These are phyloP conservation scores for Andrena bucephala DNA, from an alignment of 2,888 invertebrate species.

Conservation along the genomic window DNA sequence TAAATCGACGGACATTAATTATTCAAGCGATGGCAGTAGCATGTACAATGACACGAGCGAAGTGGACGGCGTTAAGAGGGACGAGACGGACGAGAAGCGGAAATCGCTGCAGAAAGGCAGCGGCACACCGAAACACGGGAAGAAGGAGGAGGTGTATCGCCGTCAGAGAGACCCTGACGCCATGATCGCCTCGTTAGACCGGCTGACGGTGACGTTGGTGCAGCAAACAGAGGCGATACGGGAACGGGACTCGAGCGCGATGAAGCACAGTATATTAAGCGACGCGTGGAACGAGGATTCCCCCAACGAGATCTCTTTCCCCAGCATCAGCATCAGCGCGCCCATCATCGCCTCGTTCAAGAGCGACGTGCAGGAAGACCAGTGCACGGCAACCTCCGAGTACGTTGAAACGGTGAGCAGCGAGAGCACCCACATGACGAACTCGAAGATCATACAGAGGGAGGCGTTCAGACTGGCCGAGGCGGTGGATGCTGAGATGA, in stretches of 20 bases:
- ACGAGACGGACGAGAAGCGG: constrained; percentile 4
- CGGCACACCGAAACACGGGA: constrained; percentile 47
- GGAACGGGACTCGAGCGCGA: constrained; percentile 82
- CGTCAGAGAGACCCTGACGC: constrained; percentile 88
- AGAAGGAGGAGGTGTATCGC: constrained; percentile 81
- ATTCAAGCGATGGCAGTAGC: background rate
- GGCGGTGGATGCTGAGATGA: constrained; percentile 86
- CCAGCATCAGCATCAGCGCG: constrained; percentile 91
- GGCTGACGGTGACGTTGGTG: constrained; percentile 88
- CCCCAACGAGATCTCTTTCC: constrained; percentile 92
- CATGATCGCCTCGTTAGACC: constrained; percentile 89
- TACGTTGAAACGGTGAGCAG: constrained; percentile 65
- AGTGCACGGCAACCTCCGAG: constrained; percentile 56
- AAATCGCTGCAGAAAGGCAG: constrained; percentile 16
- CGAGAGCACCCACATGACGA: constrained; percentile 85
- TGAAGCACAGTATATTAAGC: constrained; percentile 84
- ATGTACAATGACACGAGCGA: constrained; percentile 32
- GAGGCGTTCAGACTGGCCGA: constrained; percentile 91
- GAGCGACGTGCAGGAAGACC: constrained; percentile 86
- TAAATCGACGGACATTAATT: background rate
- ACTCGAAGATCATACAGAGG: constrained; percentile 90
- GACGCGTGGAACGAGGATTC: constrained; percentile 94
- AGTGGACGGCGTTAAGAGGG: constrained; percentile 37
- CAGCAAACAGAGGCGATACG: constrained; percentile 88
- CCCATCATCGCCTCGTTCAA: constrained; percentile 90